Base-by-base conservation (phyloP, 2,888 invertebrate genomes). In the Limnephilus auricula region DNA sequence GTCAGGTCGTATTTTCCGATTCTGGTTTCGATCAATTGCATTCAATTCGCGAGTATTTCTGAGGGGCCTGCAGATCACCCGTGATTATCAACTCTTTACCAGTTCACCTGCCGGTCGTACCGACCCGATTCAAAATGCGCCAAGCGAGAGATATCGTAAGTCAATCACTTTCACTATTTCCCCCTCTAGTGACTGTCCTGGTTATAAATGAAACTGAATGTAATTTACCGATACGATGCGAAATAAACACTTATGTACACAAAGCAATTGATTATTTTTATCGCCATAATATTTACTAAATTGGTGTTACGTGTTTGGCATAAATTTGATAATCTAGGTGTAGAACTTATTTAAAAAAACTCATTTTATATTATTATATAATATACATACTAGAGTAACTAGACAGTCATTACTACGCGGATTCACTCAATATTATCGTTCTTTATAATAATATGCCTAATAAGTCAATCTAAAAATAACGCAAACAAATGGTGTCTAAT, bases 101-200 rank as follows among this genome's bases (percentile, higher is more conserved):
- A 25, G 25, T 25, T 40, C 45, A 40, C n/a, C 40, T 85, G 85
- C 40, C n/a, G 34, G 30, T 37, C 13, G 85, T 3, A 30, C 31
- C 31, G 65, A 50, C 87, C 31, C 1, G 15, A 78, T 18, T 78
- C 34, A 79, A 25, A 50, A 92, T 92, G 92, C 92, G 92, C 79
- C 92, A 92, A 83, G 91, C 92, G 37, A 90, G 91, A 80, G 92
- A 92, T 86, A 89, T 92, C 34, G 92, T 92, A 89, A 91, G 92
- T 90, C 40, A 40, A 80, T 80, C 25, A 80, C 45, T 78, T 86
- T 89, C 32, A 65, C 40, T 65, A 65, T 65, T 25, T 65, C n/a
- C 65, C 65, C 4, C 25, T 31, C n/a, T 89, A 34, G 32, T 32
- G 34, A 34, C 82, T 82, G 31, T 6, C 32, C 25, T n/a, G 32